Percentiles rank a stretch among this genome's conserved stretches.
Evolutionary conservation across 2,888 invertebrate genomes (phyloP).

Genomic region (Oasisia sp.): DNA sequence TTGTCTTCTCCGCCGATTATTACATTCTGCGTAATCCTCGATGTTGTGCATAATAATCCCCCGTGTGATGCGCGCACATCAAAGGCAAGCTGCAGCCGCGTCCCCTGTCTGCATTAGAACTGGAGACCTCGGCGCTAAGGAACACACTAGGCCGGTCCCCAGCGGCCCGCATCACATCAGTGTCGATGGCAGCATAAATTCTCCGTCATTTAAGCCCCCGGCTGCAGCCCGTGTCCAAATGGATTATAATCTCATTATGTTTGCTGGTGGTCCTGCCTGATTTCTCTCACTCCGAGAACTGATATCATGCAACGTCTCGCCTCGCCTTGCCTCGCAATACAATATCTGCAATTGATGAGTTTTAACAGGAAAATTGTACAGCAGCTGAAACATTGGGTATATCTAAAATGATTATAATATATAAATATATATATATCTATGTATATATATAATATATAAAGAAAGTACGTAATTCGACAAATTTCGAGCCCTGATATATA

Average conservation of each 20-base stretch:
- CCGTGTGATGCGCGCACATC: not conserved
- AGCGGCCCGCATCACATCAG: not conserved
- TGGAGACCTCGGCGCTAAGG: not conserved
- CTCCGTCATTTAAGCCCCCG: conserved; percentile 2
- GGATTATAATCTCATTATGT: conserved; percentile 6
- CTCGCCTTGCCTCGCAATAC: not conserved
- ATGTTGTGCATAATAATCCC: not conserved
- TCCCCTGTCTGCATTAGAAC: conserved; percentile 8
- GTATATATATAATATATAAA: too few species aligned
- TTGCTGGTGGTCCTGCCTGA: not conserved
- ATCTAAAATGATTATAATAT: too few species aligned
- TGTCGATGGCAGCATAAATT: conserved; percentile 5
- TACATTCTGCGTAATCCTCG: not conserved
- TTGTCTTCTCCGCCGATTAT: not conserved
- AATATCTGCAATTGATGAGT: not conserved
- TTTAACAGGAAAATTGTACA: not conserved
- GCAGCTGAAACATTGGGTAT: not conserved
- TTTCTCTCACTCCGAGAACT: not conserved
- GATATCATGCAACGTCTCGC: not conserved
- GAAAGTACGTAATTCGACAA: too few species aligned
- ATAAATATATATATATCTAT: too few species aligned
- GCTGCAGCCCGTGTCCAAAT: not conserved
- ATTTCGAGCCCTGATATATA: too few species aligned
- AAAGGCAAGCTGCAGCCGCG: not conserved
- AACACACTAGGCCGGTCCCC: not conserved